phyloP scores from a whole-genome alignment of 2,888 invertebrate genomes.

The Halocaridina rubra region DNA sequence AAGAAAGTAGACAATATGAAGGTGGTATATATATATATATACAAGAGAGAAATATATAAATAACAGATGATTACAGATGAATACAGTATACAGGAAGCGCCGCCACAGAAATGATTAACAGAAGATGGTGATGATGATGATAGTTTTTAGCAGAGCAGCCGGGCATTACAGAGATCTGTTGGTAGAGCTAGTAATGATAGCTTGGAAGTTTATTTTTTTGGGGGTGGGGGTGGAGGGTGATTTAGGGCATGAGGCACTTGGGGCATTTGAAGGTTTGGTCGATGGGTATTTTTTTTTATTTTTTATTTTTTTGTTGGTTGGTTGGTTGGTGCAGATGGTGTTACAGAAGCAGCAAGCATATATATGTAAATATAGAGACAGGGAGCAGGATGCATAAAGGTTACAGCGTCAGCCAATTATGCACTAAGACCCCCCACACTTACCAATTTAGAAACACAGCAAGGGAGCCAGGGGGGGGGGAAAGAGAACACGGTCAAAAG shows the following conservation, averaged over 20 bases:
- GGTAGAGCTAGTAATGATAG: background rate
- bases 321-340: background rate
- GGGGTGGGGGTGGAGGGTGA: background rate
- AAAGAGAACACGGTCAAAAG: constrained; percentile 50
- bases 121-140: no score
- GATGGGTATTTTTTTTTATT: no score
- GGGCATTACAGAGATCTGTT: background rate
- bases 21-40: no score
- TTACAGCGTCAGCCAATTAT: constrained; percentile 20
- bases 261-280: background rate
- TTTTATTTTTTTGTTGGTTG: no score
- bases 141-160: no score
- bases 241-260: background rate
- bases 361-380: background rate
- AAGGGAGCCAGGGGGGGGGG: constrained; percentile 45
- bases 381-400: background rate
- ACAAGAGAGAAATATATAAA: no score
- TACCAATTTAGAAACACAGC: constrained; percentile 56
- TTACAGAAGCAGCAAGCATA: background rate
- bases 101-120: no score
- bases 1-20: no score
- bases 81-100: no score
- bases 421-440: constrained; percentile 45
- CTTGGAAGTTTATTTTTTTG: background rate
- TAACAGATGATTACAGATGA: no score